These are phyloP conservation scores for Dasyprocta punctata DNA, from an alignment of 2,113 vertebrate genomes.

Conservation along the genomic window DNA sequence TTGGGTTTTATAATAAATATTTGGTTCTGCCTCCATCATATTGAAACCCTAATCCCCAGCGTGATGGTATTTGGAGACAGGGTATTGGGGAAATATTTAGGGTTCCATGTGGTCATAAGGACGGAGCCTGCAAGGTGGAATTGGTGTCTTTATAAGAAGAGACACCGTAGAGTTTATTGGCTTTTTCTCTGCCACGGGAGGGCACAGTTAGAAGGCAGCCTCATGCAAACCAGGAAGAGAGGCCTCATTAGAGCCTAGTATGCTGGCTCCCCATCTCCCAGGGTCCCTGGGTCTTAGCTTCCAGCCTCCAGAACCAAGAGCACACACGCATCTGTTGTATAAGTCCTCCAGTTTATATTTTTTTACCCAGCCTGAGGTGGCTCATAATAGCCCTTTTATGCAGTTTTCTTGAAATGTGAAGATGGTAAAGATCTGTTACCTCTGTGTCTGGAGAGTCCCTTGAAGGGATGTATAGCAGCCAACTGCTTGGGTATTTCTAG, in stretches of 20 bases:
- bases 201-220: not conserved
- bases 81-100: not conserved
- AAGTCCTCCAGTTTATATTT: not conserved
- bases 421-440: not conserved
- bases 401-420: not conserved
- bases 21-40: not conserved
- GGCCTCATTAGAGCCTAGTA: not conserved
- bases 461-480: accelerated
- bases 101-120: not conserved
- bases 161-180: not conserved
- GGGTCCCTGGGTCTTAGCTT: not conserved
- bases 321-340: not conserved
- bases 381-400: not conserved
- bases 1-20: not conserved
- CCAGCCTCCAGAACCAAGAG: not conserved
- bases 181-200: not conserved
- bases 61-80: not conserved
- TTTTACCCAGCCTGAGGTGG: not conserved
- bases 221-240: not conserved
- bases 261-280: too few relatives aligned
- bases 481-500: not conserved
- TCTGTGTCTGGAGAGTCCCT: not conserved
- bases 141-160: not conserved
- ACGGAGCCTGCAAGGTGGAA: not conserved
- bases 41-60: not conserved